Conservation (phyloP, 2,888 invertebrate species). For the Sphaeridia pumilis region DNA sequence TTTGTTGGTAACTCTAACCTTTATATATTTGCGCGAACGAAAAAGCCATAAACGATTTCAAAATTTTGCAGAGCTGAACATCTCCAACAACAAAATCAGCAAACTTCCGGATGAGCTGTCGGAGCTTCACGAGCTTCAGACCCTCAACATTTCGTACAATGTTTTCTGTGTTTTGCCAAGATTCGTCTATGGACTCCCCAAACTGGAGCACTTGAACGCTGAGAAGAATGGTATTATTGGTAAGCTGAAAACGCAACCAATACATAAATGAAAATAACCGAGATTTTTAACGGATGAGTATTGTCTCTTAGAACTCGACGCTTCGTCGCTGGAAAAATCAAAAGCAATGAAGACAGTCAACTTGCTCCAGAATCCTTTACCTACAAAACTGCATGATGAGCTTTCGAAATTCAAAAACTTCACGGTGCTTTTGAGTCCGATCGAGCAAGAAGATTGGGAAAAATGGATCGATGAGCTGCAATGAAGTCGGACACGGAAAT, state of each 20-base stretch:
- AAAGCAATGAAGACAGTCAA: constrained; percentile 64
- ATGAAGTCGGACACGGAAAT: no score
- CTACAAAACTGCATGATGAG: constrained; percentile 54
- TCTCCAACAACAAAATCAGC: constrained; percentile 79
- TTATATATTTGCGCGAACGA: no score
- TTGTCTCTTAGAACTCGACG: constrained; percentile 76
- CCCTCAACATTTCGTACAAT: constrained; percentile 77
- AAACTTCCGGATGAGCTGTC: constrained; percentile 75
- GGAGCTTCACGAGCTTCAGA: constrained; percentile 60
- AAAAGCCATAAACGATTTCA: no score
- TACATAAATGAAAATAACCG: neutral
- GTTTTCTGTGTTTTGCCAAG: constrained; percentile 68
- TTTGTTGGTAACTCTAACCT: no score
- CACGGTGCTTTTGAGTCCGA: constrained; percentile 58
- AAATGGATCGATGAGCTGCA: constrained; percentile 18
- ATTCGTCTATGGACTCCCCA: constrained; percentile 70
- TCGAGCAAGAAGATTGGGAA: constrained; percentile 50
- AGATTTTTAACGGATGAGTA: neutral
- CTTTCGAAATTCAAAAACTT: constrained; percentile 54
- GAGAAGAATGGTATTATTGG: constrained; percentile 81
- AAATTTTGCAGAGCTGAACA: constrained; percentile 69
- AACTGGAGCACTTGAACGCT: constrained; percentile 62
- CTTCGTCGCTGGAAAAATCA: constrained; percentile 60
- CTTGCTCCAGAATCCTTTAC: constrained; percentile 59
- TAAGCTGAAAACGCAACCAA: no score